Evolutionary conservation across 2,888 invertebrate species (phyloP).

Genomic region (Ligdia adustata): DNA sequence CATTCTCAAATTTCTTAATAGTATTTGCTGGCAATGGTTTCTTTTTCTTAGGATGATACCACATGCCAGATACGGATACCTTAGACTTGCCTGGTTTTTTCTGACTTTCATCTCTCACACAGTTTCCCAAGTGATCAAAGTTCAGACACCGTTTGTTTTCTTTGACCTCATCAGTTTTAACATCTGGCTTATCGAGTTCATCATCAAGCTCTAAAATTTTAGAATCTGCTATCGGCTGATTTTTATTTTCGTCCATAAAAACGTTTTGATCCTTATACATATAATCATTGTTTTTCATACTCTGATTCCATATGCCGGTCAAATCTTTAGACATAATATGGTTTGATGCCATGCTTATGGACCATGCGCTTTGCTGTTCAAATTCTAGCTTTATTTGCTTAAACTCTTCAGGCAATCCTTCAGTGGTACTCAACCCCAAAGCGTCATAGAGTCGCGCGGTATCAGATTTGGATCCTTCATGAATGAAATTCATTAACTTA

Average conservation of each 20-base stretch:
- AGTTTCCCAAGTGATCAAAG: conserved; percentile 73
- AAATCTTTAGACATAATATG: conserved; percentile 60
- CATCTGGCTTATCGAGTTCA: conserved; percentile 46
- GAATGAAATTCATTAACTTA: conserved; percentile 76
- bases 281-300: conserved; percentile 52
- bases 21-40: conserved; percentile 62
- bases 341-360: conserved; percentile 49
- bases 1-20: conserved; percentile 72
- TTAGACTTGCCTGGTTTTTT: conserved; percentile 67
- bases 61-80: conserved; percentile 68
- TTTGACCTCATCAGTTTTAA: conserved; percentile 58
- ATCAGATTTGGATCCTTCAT: conserved; percentile 76
- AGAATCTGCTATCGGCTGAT: conserved; percentile 45
- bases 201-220: conserved; percentile 56
- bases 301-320: conserved; percentile 59
- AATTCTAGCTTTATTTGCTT: conserved; percentile 61
- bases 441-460: conserved; percentile 77
- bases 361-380: conserved; percentile 57
- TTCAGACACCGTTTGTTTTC: conserved; percentile 61
- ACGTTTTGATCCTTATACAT: conserved; percentile 46
- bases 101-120: conserved; percentile 66
- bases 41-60: conserved; percentile 79
- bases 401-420: conserved; percentile 61
- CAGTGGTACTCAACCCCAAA: conserved; percentile 62
- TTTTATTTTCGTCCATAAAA: conserved; percentile 52